Percentiles rank a stretch among this genome's conserved stretches.
These are phyloP conservation scores for Epizoanthus illoricatus DNA, from an alignment of 92 coral and sea anemone genomes.

Conservation along the genomic window DNA sequence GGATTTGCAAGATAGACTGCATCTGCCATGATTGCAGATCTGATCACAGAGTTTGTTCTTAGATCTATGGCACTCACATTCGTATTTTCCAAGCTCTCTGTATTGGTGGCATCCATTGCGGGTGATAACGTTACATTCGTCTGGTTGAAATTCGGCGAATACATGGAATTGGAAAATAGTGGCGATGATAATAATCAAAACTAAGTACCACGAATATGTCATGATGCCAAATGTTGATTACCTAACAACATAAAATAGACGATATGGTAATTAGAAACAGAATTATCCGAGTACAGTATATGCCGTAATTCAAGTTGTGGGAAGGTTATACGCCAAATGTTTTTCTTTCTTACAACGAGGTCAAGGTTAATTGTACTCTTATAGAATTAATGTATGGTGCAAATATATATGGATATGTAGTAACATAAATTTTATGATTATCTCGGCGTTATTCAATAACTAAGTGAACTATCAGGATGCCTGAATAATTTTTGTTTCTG, in stretches of 20 bases:
- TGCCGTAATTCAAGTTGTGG: neutral
- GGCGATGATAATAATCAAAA: too few species aligned
- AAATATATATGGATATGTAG: too few species aligned
- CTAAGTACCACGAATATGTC: neutral
- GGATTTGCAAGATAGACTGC: conserved; percentile 46
- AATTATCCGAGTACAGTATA: neutral
- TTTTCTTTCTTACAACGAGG: too few species aligned
- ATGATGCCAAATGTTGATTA: neutral
- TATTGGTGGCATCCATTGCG: conserved; percentile 56
- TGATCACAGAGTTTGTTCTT: conserved; percentile 45
- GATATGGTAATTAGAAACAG: neutral
- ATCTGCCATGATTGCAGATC: conserved; percentile 56
- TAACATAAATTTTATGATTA: too few species aligned
- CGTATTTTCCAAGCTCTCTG: conserved; percentile 45
- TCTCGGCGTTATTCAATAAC: too few species aligned
- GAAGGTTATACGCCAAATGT: too few species aligned
- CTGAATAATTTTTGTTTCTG: too few species aligned
- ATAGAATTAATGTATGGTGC: too few species aligned
- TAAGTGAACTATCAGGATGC: too few species aligned
- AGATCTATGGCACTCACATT: conserved; percentile 32
- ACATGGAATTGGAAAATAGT: neutral
- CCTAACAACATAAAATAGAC: neutral
- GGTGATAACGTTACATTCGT: conserved; percentile 48
- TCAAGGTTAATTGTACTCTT: too few species aligned
- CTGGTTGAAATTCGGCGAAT: neutral